phyloP scores from a whole-genome alignment of 35 echinoderm and acorn worm species.

The Heliocidaris tuberculata region DNA sequence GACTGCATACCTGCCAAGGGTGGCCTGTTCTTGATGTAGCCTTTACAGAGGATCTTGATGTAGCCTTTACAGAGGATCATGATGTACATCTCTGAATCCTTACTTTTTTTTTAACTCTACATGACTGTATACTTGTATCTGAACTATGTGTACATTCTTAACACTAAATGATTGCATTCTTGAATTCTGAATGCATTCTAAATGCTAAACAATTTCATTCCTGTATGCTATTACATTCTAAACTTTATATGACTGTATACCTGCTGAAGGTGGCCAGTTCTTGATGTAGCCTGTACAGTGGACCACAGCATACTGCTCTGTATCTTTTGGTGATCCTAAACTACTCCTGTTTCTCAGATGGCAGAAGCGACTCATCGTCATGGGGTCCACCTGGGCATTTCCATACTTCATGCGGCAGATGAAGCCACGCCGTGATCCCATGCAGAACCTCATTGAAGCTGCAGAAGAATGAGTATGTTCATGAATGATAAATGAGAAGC shows the following conservation, averaged over 20 bases:
- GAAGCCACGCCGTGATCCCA: slow-evolving; percentile 93
- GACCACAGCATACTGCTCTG: slow-evolving; percentile 94
- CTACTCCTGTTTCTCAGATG: slow-evolving; percentile 86
- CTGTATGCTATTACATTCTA: no score
- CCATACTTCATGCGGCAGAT: slow-evolving; percentile 97
- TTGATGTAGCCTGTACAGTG: slow-evolving; percentile 99
- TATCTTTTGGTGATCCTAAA: slow-evolving; percentile 78
- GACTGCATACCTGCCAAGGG: no score
- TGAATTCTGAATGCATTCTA: not conserved
- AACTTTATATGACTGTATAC: slow-evolving; percentile 22
- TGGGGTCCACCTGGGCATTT: slow-evolving; percentile 83
- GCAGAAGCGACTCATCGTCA: slow-evolving; percentile 85
- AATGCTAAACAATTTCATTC: no score
- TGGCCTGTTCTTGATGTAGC: no score
- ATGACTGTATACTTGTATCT: not conserved
- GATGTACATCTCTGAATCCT: not conserved
- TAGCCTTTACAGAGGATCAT: not conserved
- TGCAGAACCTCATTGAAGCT: slow-evolving; percentile 99
- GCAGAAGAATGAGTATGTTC: not conserved
- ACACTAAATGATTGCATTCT: not conserved
- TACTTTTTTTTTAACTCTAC: not conserved
- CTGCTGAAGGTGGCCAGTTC: slow-evolving; percentile 96
- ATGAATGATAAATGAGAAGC: not conserved
- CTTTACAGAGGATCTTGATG: no score
- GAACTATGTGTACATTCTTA: no score